phyloP scores from a whole-genome alignment of 2,113 vertebrate genomes.

The Poicephalus gulielmi region DNA sequence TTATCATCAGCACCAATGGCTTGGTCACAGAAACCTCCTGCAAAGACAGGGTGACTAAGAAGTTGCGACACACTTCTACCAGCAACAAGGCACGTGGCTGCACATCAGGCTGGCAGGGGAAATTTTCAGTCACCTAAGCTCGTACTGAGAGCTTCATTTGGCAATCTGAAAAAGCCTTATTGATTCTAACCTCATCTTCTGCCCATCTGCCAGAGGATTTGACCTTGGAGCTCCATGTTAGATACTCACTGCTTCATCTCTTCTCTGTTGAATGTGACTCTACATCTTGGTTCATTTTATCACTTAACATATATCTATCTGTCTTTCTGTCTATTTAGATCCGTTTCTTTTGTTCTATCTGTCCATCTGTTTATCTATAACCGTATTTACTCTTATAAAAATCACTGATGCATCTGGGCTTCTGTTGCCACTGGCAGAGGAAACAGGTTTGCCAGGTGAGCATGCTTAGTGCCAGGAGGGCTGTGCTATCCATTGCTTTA shows the following conservation, averaged over 20 bases:
- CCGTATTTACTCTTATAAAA: no score
- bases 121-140: neutral
- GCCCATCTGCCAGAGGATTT: neutral
- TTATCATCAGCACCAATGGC: neutral
- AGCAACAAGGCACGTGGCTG: neutral
- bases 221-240: neutral
- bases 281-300: neutral
- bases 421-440: neutral
- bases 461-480: neutral
- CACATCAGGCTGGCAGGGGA: neutral
- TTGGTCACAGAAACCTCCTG: neutral
- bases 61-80: neutral
- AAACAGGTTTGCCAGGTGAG: neutral
- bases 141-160: neutral
- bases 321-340: neutral
- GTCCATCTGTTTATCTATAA: neutral
- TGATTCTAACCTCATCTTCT: neutral
- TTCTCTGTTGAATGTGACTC: neutral
- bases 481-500: neutral
- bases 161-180: neutral
- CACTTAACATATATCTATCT: neutral
- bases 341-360: neutral
- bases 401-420: neutral
- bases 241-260: neutral
- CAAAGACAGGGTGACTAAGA: neutral